Evolutionary conservation across 64 coral and sea anemone genomes (phyloP), one percentile per base, ranked within the genome.

Genomic region (Dendronephthya gigantea): DNA sequence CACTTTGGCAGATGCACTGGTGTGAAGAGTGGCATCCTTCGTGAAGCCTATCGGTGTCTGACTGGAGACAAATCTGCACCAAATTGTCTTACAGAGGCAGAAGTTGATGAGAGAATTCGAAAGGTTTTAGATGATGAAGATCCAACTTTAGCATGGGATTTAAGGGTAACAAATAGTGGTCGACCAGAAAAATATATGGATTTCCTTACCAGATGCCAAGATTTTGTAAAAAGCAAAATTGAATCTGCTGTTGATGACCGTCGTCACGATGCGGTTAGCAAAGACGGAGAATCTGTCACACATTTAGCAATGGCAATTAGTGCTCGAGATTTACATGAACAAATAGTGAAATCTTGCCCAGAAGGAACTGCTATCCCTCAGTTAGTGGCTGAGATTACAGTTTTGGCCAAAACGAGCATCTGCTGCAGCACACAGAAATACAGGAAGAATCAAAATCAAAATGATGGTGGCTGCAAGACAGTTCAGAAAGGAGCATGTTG

Each of bases 171-270:
- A 13, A 88, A 58, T 51, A 88, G 69, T 88, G 86, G 86, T 82
- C 68, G 72, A 39, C 86, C 72, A 8, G 74, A 81, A 82, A 72
- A 82, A 56, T 82, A 88, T 40, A 88, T 49, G 50, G 70, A 87
- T 34, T 82, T 88, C 29, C 74, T 82, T 74, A 88, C 74, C 49
- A 88, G 82, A 88, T 88, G 86, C 86, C 72, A 88, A 81, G 22
- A n/a, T n/a, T n/a, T n/a, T n/a, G 83, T 49, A 49, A 33, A 49
- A 84, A 48, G 48, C 7, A 50, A 16, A 50, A 50, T 50, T 9
- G 48, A 50, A 50, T 9, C 48, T 7, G 48, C 7, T 7, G 48
- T 50, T 7, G 48, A 50, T 50, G 48, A 50, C 48, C 7, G 48
- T 7, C 7, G 48, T 7, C 48, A 50, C 48, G 7, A 87, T 32